A percentile compares a stretch with the other conserved stretches of the same genome.
Conservation (phyloP, 2,113 vertebrate species). For the Chiloscyllium plagiosum region DNA sequence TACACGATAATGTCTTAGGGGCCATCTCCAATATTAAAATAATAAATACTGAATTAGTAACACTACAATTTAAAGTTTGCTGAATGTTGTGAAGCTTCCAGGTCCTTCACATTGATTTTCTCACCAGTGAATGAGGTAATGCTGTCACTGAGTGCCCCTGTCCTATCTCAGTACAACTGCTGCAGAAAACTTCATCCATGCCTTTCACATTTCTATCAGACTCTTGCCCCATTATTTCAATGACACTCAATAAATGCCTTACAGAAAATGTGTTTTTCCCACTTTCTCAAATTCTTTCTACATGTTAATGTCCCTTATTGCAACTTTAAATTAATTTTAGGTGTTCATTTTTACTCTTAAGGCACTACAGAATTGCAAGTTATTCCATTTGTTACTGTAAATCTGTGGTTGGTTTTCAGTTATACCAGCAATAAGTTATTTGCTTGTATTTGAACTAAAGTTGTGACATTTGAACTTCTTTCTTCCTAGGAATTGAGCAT, state of each 20-base stretch:
- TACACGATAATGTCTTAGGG: neutral
- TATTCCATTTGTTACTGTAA: neutral
- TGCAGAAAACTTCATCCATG: neutral
- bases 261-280: neutral
- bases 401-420: neutral
- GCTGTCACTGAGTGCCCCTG: neutral
- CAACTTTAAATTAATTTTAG: neutral
- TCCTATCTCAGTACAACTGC: neutral
- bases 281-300: neutral
- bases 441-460: neutral
- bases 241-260: neutral
- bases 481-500: conserved; percentile 65
- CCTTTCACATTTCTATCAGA: neutral
- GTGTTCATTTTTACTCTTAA: neutral
- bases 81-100: neutral
- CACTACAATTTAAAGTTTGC: neutral
- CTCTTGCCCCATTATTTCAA: neutral
- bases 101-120: neutral
- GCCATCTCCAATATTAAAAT: neutral
- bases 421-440: neutral
- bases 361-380: neutral
- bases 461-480: conserved; percentile 19
- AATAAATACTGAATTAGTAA: neutral
- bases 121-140: neutral
- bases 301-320: neutral